Evolutionary conservation across 2,888 invertebrate species (phyloP).

Genomic region (Hirudinaria manillensis): DNA sequence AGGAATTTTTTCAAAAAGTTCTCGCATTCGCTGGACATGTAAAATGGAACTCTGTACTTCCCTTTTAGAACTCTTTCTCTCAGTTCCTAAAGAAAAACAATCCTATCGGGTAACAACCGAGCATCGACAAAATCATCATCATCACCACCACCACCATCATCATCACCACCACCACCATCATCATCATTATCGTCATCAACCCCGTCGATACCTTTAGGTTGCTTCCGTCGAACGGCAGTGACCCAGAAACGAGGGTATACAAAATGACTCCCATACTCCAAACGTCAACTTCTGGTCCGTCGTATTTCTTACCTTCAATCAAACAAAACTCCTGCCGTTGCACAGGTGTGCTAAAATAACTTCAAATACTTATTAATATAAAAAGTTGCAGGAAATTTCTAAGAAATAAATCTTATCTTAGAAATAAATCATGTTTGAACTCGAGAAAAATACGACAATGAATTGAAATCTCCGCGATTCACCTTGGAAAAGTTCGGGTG

Average conservation of each 20-base stretch:
- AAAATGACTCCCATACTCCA: constrained; percentile 72
- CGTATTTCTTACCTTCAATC: constrained; percentile 36
- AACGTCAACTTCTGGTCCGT: constrained; percentile 50
- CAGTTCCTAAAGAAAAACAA: constrained; percentile 62
- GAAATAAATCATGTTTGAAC: no score
- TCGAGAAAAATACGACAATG: no score
- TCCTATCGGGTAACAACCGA: background rate
- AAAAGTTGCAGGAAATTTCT: no score
- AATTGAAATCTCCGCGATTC: no score
- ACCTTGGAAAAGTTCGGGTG: constrained; percentile 95
- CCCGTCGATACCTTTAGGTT: constrained; percentile 66
- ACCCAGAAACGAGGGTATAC: constrained; percentile 97
- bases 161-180: constrained; percentile 13
- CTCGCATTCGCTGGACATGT: constrained; percentile 99
- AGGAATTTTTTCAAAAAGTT: constrained; percentile 98
- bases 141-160: constrained; percentile 8
- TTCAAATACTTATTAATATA: no score
- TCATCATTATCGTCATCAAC: background rate
- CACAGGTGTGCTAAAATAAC: no score
- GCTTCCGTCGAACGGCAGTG: constrained; percentile 97
- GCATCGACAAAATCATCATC: constrained; percentile 9
- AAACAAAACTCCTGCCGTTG: background rate
- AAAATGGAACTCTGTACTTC: constrained; percentile 99
- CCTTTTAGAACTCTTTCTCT: constrained; percentile 93
- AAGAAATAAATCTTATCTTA: no score